A percentile compares a stretch with the other conserved stretches of the same genome.
phyloP scores from a whole-genome alignment of 2,113 vertebrate genomes.

The Spilogale gracilis region DNA sequence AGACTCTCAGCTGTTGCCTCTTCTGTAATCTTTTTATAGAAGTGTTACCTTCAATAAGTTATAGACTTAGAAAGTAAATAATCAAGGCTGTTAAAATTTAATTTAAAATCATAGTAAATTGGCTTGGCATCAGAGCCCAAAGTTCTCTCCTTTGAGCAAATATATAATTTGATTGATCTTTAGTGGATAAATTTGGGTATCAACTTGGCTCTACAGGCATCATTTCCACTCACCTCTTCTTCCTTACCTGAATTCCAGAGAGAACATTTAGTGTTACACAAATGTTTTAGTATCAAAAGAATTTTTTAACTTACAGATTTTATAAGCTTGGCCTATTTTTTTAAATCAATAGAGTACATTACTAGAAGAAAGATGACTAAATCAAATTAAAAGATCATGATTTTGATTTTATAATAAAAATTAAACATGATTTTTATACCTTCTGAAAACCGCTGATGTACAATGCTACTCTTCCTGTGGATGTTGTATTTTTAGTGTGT shows the following conservation, averaged over 20 bases:
- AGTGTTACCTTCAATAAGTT: neutral
- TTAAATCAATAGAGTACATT: slow-evolving; percentile 38
- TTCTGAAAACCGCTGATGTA: slow-evolving; percentile 2
- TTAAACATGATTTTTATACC: slow-evolving; percentile 30
- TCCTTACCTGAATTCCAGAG: neutral
- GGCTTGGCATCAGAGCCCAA: neutral
- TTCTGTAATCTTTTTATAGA: slow-evolving; percentile 41
- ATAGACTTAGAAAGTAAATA: slow-evolving; percentile 42
- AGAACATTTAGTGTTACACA: neutral
- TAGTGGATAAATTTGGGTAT: neutral
- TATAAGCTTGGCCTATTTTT: neutral
- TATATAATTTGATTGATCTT: slow-evolving; percentile 36
- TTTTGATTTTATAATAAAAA: slow-evolving; percentile 66
- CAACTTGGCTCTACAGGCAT: neutral
- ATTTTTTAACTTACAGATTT: neutral
- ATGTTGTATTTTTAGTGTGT: neutral
- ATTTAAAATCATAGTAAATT: slow-evolving; percentile 58
- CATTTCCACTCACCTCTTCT: slow-evolving; percentile 1
- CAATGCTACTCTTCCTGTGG: neutral
- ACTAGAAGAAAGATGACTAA: slow-evolving; percentile 46
- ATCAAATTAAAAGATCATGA: slow-evolving; percentile 9
- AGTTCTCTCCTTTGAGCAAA: slow-evolving; percentile 23
- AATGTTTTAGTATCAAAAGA: slow-evolving; percentile 49
- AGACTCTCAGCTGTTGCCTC: neutral
- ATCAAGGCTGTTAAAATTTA: slow-evolving; percentile 51